Evolutionary conservation across 2,113 vertebrate genomes (phyloP).

Genomic region (Cygnus atratus): DNA sequence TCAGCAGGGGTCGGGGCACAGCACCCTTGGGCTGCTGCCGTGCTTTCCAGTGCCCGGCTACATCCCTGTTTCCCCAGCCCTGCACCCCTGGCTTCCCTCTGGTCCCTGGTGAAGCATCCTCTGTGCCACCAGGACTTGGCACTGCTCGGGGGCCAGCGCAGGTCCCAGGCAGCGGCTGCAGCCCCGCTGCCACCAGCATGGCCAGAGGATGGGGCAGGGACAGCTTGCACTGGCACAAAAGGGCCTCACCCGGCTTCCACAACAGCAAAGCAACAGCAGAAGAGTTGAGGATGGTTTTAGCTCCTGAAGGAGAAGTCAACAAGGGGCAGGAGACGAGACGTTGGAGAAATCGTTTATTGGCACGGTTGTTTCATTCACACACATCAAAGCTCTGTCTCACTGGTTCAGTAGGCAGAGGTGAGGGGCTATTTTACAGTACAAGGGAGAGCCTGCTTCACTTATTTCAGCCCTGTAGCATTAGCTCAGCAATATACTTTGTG

Average conservation of each 20-base stretch:
- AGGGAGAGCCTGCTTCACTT: not conserved
- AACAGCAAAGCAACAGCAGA: too few relatives aligned
- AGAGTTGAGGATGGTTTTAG: fast-evolving
- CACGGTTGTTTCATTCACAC: constrained; percentile 23
- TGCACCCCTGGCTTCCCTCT: not conserved
- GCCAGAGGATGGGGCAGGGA: not conserved
- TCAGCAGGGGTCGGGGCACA: too few relatives aligned
- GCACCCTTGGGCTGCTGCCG: too few relatives aligned
- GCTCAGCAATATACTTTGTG: not conserved
- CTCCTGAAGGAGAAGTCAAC: not conserved
- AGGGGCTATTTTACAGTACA: constrained; percentile 29
- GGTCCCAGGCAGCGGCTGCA: not conserved
- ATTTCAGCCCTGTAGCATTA: not conserved
- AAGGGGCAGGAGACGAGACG: not conserved
- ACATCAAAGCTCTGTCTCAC: constrained; percentile 22
- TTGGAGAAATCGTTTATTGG: constrained; percentile 71
- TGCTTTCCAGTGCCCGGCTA: not conserved
- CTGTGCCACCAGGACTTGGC: fast-evolving
- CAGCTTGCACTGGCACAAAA: too few relatives aligned
- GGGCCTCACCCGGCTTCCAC: not conserved
- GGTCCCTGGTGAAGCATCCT: fast-evolving
- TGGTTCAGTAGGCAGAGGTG: not conserved
- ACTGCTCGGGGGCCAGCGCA: not conserved
- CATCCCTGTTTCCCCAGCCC: not conserved
- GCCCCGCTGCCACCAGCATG: fast-evolving